Conservation (phyloP, 2,797 vertebrate species). For the Enteromius trimaculatus region DNA sequence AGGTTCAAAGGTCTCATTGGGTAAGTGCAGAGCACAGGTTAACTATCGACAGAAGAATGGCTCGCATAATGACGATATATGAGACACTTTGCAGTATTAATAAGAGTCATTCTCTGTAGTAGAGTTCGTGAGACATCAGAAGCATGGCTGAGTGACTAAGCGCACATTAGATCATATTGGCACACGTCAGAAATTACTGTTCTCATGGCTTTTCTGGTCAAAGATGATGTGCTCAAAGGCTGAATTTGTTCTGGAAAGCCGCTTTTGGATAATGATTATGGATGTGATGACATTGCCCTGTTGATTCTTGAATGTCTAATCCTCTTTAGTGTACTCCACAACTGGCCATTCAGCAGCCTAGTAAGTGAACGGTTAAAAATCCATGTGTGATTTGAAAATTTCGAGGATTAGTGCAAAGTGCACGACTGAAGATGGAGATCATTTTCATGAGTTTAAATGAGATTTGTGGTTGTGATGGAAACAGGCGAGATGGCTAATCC, state of each 20-base stretch:
- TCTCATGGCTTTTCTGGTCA: constrained; percentile 3
- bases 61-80: neutral
- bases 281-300: constrained; percentile 28
- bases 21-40: constrained; percentile 5
- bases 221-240: neutral
- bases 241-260: constrained; percentile 18
- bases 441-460: neutral
- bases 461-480: constrained; percentile 13
- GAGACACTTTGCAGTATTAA: constrained; percentile 6
- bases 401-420: constrained; percentile 15
- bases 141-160: constrained; percentile 6
- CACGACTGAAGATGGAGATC: constrained; percentile 11
- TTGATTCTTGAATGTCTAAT: constrained; percentile 28
- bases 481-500: constrained; percentile 8
- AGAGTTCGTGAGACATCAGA: neutral
- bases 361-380: neutral
- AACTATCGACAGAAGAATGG: neutral
- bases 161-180: constrained; percentile 2
- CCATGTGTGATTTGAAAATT: neutral
- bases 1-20: constrained; percentile 13
- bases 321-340: constrained; percentile 35
- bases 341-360: constrained; percentile 3
- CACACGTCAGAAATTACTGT: neutral
- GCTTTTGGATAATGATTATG: constrained; percentile 31
- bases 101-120: constrained; percentile 6